Conservation (phyloP, 2,113 vertebrate genomes). For the Macrotus californicus region DNA sequence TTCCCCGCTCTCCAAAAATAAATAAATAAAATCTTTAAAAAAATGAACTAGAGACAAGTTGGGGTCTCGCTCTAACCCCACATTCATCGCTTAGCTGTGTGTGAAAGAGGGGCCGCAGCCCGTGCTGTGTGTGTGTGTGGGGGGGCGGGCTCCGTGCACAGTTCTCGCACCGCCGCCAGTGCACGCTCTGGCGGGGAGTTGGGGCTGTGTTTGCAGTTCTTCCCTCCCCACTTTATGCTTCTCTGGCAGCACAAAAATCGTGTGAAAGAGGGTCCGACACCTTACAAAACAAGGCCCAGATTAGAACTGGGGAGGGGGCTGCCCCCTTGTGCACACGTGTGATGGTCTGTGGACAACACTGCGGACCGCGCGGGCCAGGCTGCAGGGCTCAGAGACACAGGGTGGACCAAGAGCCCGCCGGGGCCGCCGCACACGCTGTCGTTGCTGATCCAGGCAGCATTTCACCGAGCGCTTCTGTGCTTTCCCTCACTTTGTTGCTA, state of each 20-base stretch:
- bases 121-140: accelerated
- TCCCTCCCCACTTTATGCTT: not conserved
- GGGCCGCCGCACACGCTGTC: not conserved
- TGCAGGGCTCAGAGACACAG: slow-evolving; percentile 23
- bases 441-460: not conserved
- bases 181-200: accelerated
- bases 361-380: not conserved
- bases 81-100: accelerated
- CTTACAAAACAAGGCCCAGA: not conserved
- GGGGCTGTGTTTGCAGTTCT: not conserved
- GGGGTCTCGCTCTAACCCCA: accelerated
- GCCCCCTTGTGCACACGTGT: not conserved
- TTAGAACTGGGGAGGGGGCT: accelerated
- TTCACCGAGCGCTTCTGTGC: not conserved
- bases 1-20: too few relatives aligned
- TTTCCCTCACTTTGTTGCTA: not conserved
- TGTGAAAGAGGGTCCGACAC: not conserved
- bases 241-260: not conserved
- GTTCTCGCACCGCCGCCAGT: not conserved
- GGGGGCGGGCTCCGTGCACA: not conserved
- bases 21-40: too few relatives aligned
- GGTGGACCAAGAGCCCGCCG: not conserved
- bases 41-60: not conserved
- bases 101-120: accelerated
- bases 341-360: not conserved